Percentiles rank a stretch among this genome's conserved stretches.
Evolutionary conservation across 2,797 vertebrate genomes (phyloP).

Genomic region (Gobio occitaniae): DNA sequence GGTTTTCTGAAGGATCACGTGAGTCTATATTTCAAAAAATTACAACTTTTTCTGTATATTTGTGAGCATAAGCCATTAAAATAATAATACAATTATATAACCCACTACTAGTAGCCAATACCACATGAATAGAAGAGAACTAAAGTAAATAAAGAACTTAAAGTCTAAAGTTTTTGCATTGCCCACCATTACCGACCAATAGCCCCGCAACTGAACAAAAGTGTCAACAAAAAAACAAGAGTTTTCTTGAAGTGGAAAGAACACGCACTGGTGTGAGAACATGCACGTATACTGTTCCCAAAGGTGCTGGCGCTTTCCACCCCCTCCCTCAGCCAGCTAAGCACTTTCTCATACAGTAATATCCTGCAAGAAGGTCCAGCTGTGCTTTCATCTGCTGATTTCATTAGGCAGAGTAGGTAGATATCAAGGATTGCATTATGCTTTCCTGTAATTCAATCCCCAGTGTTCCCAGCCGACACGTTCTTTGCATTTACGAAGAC

Average conservation of each 20-base stretch:
- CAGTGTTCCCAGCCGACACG: slow-evolving; percentile 52
- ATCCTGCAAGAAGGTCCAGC: slow-evolving; percentile 62
- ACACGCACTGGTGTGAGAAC: slow-evolving; percentile 31
- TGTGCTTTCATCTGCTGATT: slow-evolving; percentile 65
- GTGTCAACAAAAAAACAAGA: not conserved
- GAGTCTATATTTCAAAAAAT: too few species aligned
- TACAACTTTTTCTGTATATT: too few species aligned
- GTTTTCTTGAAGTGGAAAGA: slow-evolving; percentile 10
- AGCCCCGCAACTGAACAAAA: not conserved
- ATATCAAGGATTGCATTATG: slow-evolving; percentile 64
- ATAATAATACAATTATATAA: not conserved
- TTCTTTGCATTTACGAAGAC: slow-evolving; percentile 59
- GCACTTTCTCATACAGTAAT: slow-evolving; percentile 61
- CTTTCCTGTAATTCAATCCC: slow-evolving; percentile 62
- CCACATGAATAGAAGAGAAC: not conserved
- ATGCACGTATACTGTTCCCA: slow-evolving; percentile 44
- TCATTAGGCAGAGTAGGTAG: slow-evolving; percentile 63
- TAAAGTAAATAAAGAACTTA: not conserved
- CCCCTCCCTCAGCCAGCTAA: slow-evolving; percentile 49
- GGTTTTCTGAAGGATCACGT: too few species aligned
- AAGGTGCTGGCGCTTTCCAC: slow-evolving; percentile 36
- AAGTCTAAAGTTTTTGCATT: not conserved
- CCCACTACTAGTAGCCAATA: not conserved
- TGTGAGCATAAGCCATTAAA: not conserved
- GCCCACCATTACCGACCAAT: not conserved